A percentile compares a stretch with the other conserved stretches of the same genome.
These are phyloP conservation scores for Micronisus gabar DNA, from an alignment of 2,113 vertebrate genomes.

Conservation along the genomic window DNA sequence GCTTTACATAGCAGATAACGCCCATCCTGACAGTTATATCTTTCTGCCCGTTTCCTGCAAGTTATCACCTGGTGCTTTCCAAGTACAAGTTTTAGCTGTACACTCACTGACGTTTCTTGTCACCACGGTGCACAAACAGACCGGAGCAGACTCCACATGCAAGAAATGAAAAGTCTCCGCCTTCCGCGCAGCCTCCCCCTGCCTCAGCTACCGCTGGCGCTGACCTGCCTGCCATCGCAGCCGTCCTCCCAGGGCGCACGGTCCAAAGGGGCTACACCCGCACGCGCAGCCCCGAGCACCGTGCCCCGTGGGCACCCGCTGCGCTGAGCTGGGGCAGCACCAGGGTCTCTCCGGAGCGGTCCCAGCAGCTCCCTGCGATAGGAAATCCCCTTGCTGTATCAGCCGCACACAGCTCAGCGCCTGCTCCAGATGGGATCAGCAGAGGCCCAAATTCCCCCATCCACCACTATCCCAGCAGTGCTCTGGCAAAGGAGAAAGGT, in stretches of 20 bases:
- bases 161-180: background rate
- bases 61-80: background rate
- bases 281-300: fast-evolving
- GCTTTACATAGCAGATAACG: background rate
- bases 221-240: background rate
- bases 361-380: fast-evolving
- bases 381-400: background rate
- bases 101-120: background rate
- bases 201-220: fast-evolving
- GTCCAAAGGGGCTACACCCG: too few relatives aligned
- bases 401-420: fast-evolving
- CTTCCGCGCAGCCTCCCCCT: fast-evolving
- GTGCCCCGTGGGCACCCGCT: fast-evolving
- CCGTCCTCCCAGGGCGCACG: fast-evolving
- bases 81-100: background rate
- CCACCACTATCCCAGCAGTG: background rate
- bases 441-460: background rate
- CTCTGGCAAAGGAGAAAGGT: background rate
- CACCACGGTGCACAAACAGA: background rate
- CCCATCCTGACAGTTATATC: background rate
- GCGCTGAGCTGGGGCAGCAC: fast-evolving
- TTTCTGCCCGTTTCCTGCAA: background rate
- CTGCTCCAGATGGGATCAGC: background rate
- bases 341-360: background rate
- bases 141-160: background rate